phyloP scores from a whole-genome alignment of 2,113 vertebrate genomes.

The Pseudolaguvia tuberculata region DNA sequence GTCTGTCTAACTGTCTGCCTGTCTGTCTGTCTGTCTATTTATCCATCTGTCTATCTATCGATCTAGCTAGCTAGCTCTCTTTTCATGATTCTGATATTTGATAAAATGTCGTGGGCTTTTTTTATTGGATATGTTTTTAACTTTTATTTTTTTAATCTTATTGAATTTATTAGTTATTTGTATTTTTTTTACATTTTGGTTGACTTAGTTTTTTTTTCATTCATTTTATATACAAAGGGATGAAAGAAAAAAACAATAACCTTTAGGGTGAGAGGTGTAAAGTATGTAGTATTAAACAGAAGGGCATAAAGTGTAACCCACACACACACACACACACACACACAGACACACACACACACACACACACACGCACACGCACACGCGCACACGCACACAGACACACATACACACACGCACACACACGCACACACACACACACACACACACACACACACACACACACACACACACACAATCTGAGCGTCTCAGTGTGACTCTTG shows the following conservation, averaged over 20 bases:
- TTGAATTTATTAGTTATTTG: too few relatives aligned
- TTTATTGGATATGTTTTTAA: too few relatives aligned
- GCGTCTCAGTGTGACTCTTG: conserved; percentile 45
- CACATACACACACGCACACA: conserved; percentile 15
- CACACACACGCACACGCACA: conserved; percentile 26
- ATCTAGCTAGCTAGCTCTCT: too few relatives aligned
- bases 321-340: conserved; percentile 11
- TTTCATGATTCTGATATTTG: too few relatives aligned
- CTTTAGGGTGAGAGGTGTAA: not conserved
- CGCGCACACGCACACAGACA: conserved; percentile 32
- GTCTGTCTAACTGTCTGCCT: too few relatives aligned
- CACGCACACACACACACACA: too few relatives aligned
- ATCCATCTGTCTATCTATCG: too few relatives aligned
- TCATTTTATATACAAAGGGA: not conserved
- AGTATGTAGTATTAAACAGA: not conserved
- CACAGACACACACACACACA: conserved; percentile 23
- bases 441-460: conserved; percentile 17
- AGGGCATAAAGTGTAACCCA: conserved; percentile 31
- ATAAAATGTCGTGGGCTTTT: too few relatives aligned
- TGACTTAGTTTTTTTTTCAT: too few relatives aligned
- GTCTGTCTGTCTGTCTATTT: too few relatives aligned
- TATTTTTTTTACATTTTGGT: too few relatives aligned
- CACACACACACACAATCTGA: conserved; percentile 29
- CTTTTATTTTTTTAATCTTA: too few relatives aligned
- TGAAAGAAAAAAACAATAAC: not conserved